Base-by-base conservation (phyloP, 2,797 vertebrate species). In the Sebastes melanostomus region DNA sequence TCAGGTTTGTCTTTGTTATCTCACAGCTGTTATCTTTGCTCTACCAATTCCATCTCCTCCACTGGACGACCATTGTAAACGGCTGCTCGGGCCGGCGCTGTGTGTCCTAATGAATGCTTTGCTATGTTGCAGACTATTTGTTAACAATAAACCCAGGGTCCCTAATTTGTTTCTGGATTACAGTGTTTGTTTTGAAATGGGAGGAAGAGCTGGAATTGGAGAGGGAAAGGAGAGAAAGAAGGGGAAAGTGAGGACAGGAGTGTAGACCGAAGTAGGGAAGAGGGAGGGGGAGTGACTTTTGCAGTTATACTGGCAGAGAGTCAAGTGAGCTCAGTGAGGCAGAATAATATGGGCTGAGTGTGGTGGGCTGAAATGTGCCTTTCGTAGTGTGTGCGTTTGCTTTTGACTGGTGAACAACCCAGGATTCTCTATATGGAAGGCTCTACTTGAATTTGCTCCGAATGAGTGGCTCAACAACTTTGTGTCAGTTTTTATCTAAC, bases 281-380 rank as follows among this genome's bases (percentile, higher is more conserved):
- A 60, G 14, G 54, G 56, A 70, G 72, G 46, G 8, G 58, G 54
- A 75, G 72, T 85, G 86, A 85, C 85, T 92, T 88, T 85, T 85
- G 75, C 70, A 81, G 70, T 88, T 73, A 68, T 58, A 67, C 83
- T 87, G 82, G 81, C 86, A 85, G 81, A 82, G 89, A 95, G 93
- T 96, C 93, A 95, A 95, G 93, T 94, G 93, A 83, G 90, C 74
- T 92, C 76, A 86, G 82, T 87, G 85, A 93, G 83, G 89, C 90
- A 82, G 85, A 92, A 92, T 92, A 90, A 91, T 79, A 72, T 85
- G 75, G 81, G 78, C 82, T 88, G 90, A 91, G 88, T 89, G 83
- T 85, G 85, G 72, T 32, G 42, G 25, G 42, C 62, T 86, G 68
- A 90, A 88, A 90, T 86, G 82, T 86, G 76, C 71, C 74, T 82